Evolutionary conservation across 2,797 vertebrate species (phyloP), one percentile per base, ranked within the genome.

Genomic region (Enteromius thamalakanensis): DNA sequence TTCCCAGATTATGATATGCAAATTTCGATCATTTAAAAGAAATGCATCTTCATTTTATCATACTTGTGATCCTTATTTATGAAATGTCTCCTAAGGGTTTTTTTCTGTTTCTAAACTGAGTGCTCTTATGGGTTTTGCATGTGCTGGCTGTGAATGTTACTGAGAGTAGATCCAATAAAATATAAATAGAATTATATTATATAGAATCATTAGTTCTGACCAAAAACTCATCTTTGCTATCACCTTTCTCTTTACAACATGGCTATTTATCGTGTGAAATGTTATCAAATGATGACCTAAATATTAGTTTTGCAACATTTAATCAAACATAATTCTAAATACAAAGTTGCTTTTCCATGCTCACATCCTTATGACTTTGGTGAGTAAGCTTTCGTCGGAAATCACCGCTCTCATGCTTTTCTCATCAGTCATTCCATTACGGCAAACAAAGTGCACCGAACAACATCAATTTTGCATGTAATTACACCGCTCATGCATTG

Each of bases 341-440:
- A 17, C 37, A 47, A 60, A 47, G 58, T 79, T 65, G 62, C 86
- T 87, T 88, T 89, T 90, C 80, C 93, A 95, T 93, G 96, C 95
- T 93, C 76, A 90, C 93, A 83, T 86, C 89, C 91, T 88, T 88
- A 93, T 91, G 87, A 87, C 90, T 93, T 88, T 92, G 95, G 95
- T 96, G 95, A 96, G 95, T 94, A 94, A 75, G n/a, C 74, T 15
- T 42, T 67, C 19, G 55, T 17, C 58, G 42, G 62, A 76, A 84
- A 76, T 32, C 79, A 81, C 70, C 47, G 47, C 69, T 45, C 64
- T 71, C 47, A 42, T 76, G 37, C 79, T 72, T 76, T 70, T 60
- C 29, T 70, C 60, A 74, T 82, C 42, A 67, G 42, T 82, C 79
- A 81, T 88, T 32, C 60, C 53, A 80, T 78, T 26, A 19, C 23